Conservation (phyloP, 2,797 vertebrate species). For the Masticophis lateralis region DNA sequence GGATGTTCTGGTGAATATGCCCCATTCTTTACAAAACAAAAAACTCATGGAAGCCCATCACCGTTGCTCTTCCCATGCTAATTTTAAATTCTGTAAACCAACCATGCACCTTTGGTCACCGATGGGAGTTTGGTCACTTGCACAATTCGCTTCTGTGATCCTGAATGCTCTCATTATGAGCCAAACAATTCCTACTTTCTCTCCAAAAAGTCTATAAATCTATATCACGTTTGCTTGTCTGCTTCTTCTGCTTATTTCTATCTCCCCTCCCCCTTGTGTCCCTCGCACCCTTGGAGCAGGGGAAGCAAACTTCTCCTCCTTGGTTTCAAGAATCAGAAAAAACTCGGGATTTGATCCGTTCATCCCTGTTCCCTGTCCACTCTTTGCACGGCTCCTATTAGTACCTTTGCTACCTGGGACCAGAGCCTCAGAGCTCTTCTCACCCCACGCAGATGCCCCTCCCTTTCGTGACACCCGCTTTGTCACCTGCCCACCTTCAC, state of each 20-base stretch:
- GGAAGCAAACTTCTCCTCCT: not conserved
- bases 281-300: not conserved
- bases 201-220: not conserved
- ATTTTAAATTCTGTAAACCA: not conserved
- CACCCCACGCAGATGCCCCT: not conserved
- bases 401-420: conserved; percentile 12
- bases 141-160: not conserved
- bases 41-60: not conserved
- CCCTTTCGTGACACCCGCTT: not conserved
- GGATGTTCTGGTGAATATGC: not conserved
- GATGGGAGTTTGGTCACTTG: not conserved
- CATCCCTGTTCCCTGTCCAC: conserved; percentile 11
- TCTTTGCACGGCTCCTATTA: not conserved
- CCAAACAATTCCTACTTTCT: not conserved
- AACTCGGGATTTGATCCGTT: not conserved
- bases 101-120: not conserved
- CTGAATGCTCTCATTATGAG: not conserved
- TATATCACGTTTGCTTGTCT: not conserved
- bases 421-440: not conserved
- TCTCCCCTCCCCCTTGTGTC: too few species aligned
- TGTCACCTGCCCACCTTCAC: not conserved
- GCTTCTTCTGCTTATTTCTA: not conserved
- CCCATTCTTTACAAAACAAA: not conserved
- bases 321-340: not conserved
- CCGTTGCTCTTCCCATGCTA: not conserved